These are phyloP conservation scores for Pempheris klunzingeri DNA, from an alignment of 2,797 vertebrate genomes.

Conservation along the genomic window DNA sequence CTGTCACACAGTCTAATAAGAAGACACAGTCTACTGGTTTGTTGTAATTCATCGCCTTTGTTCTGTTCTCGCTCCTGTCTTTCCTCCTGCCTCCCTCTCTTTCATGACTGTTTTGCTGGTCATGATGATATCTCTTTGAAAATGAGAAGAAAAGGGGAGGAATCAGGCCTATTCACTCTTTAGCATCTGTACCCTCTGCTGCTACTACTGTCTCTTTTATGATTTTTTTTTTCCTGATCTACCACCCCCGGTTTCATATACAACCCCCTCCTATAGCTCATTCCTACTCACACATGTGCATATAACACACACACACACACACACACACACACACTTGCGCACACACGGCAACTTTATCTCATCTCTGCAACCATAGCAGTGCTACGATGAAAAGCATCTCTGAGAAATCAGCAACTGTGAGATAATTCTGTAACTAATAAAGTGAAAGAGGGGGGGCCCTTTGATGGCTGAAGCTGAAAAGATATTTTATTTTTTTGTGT, in stretches of 20 bases:
- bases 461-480: conserved; percentile 98
- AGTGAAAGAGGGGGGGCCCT: conserved; percentile 90
- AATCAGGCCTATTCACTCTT: conserved; percentile 76
- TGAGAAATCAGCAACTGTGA: conserved; percentile 93
- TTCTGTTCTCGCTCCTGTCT: conserved; percentile 68
- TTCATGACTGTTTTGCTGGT: conserved; percentile 80
- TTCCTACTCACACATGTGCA: conserved; percentile 60
- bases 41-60: conserved; percentile 75
- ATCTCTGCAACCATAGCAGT: conserved; percentile 80
- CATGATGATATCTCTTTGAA: conserved; percentile 83
- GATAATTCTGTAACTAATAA: conserved; percentile 98
- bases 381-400: conserved; percentile 79
- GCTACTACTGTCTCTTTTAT: conserved; percentile 75
- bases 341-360: conserved; percentile 80
- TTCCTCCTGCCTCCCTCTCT: conserved; percentile 56
- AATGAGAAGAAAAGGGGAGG: conserved; percentile 67
- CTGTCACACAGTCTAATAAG: conserved; percentile 76
- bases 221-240: conserved; percentile 44
- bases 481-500: conserved; percentile 96
- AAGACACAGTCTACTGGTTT: conserved; percentile 69
- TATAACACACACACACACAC: conserved; percentile 45
- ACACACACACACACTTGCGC: conserved; percentile 47
- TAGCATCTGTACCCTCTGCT: conserved; percentile 76
- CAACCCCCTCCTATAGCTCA: conserved; percentile 40
- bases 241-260: conserved; percentile 49